Evolutionary conservation across 2,113 vertebrate species (phyloP), one percentile per base, ranked within the genome.

Genomic region (Archocentrus centrarchus): DNA sequence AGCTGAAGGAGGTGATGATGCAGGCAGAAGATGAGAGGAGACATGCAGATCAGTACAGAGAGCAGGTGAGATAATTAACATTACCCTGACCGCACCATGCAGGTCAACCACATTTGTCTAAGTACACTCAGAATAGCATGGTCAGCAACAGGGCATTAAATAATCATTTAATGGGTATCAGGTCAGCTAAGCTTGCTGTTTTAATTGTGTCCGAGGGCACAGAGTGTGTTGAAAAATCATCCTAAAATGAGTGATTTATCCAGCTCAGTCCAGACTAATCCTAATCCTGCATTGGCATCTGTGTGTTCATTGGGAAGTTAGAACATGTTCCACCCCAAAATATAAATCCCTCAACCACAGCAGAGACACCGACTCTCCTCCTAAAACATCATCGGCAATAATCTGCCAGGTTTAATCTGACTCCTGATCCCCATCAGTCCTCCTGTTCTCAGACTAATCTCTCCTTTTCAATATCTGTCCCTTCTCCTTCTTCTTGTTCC

Each of bases 11-110:
- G 81, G 97, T 97, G 82, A 91, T 98, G 87, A 95, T 98, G 84
- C 97, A 98, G 91, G 96, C 97, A n/a, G 97, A 98, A 18, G 97
- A 98, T 41, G 97, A 98, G 87, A 92, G 97, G 70, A 95, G 97
- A 68, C 97, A 96, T 20, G 97, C 97, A 0, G 97, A 98, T 93
- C 97, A 97, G 91, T 97, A 96, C 93, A 96, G 96, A 93, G 97
- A 98, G 77, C 97, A 97, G 97, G 97, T 97, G 66, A n/a, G 77
- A 8, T 27, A 27, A 75, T 53, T 2, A 18, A 47, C 10, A 8
- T 75, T 18, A 37, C 22, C 11, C 15, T 62, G 35, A 73, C 59
- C 20, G 17, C 18, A 76, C 17, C 18, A 1, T 59, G 5, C 7
- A 68, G 9, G 61, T 60, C 22, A 73, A 17, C 20, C 47, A 57